Evolutionary conservation across 2,797 vertebrate species (phyloP).

Genomic region (Sebastes trivittatus): DNA sequence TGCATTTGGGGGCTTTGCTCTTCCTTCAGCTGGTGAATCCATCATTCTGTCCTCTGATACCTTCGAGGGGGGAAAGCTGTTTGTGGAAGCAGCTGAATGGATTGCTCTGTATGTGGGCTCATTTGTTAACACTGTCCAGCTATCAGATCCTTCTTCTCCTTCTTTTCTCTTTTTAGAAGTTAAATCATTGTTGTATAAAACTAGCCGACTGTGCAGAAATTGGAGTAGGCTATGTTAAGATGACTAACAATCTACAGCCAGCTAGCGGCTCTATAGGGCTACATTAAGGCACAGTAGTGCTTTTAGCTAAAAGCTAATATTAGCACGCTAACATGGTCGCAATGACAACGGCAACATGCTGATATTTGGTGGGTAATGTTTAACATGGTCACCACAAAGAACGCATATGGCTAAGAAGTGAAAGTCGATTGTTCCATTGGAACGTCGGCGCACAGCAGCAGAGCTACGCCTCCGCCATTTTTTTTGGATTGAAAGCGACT

Average conservation of each 20-base stretch:
- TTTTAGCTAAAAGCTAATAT: background rate
- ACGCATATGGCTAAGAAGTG: no score
- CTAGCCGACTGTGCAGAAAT: background rate
- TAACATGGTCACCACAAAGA: background rate
- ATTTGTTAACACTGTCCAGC: background rate
- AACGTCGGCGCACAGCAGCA: no score
- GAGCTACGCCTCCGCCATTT: no score
- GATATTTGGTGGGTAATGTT: background rate
- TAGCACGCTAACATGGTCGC: background rate
- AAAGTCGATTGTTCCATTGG: no score
- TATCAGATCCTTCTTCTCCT: background rate
- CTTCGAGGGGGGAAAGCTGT: background rate
- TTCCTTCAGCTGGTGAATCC: slow-evolving; percentile 12
- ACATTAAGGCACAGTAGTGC: background rate
- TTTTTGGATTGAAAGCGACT: no score
- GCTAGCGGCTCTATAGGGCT: background rate
- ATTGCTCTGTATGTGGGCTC: background rate
- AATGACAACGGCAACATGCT: background rate
- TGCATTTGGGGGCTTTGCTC: background rate
- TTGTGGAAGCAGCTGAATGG: background rate
- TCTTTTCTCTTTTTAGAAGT: background rate
- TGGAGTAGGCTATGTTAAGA: background rate
- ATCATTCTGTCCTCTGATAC: slow-evolving; percentile 11
- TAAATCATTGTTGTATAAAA: background rate
- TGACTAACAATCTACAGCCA: background rate